These are phyloP conservation scores for cattle (Bos taurus) DNA, from an alignment of 2,113 vertebrate genomes.

Conservation along the genomic window ARS-UCD2.0 NC_037346.1:6603001-6603500, in stretches of 20 bases:
- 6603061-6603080: not conserved
- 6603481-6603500: not conserved
- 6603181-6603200: not conserved
- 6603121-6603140: not conserved
- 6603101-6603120: not conserved
- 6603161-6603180: not conserved
- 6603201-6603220: not conserved
- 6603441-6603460: not conserved
- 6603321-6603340: not conserved
- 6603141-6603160: not conserved
- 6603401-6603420: not conserved
- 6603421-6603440: accelerated
- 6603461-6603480: not conserved
- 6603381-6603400: not conserved
- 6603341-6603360: not conserved
- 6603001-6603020: not conserved
- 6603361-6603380: not conserved
- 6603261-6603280: not conserved
- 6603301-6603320: not conserved
- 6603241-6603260: not conserved
- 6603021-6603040: not conserved
- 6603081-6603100: not conserved
- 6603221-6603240: not conserved
- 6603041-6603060: not conserved
- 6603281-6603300: not conserved